Evolutionary conservation across 2,888 invertebrate genomes (phyloP).

Genomic region (Drosophila limbata): DNA sequence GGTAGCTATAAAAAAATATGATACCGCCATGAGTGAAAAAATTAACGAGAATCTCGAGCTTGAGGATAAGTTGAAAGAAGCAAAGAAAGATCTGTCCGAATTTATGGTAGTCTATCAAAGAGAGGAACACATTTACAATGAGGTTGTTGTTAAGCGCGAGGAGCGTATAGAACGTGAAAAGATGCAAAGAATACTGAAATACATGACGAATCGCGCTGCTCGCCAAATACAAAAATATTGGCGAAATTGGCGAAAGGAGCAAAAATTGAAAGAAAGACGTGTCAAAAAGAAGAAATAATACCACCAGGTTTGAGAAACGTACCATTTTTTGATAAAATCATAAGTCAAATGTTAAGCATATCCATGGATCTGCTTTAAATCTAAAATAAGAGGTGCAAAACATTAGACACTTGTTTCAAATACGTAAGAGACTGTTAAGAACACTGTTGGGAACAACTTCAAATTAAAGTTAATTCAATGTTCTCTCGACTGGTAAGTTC

Average conservation of each 20-base stretch:
- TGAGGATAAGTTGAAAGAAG: constrained; percentile 58
- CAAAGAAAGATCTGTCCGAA: constrained; percentile 63
- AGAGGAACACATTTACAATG: constrained; percentile 75
- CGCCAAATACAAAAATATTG: constrained; percentile 43
- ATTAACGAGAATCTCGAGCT: constrained; percentile 74
- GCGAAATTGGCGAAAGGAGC: constrained; percentile 33
- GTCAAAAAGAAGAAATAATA: not conserved
- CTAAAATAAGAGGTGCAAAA: not conserved
- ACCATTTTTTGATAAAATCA: not conserved
- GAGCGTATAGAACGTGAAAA: constrained; percentile 41
- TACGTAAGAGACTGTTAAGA: not conserved
- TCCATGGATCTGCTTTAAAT: not conserved
- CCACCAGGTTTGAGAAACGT: not conserved
- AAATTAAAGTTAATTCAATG: not conserved
- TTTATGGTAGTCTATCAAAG: constrained; percentile 70
- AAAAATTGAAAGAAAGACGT: not conserved
- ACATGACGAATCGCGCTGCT: constrained; percentile 41
- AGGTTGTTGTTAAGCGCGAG: constrained; percentile 71
- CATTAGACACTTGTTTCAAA: not conserved
- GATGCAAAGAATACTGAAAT: not conserved
- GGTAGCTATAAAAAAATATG: constrained; percentile 81
- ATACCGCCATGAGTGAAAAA: constrained; percentile 80
- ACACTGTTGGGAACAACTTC: not conserved
- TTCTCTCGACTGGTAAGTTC: not conserved
- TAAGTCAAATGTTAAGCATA: not conserved